Evolutionary conservation across 1,140 invertebrate genomes (phyloP).

Genomic region (Drosophila aff.): DNA sequence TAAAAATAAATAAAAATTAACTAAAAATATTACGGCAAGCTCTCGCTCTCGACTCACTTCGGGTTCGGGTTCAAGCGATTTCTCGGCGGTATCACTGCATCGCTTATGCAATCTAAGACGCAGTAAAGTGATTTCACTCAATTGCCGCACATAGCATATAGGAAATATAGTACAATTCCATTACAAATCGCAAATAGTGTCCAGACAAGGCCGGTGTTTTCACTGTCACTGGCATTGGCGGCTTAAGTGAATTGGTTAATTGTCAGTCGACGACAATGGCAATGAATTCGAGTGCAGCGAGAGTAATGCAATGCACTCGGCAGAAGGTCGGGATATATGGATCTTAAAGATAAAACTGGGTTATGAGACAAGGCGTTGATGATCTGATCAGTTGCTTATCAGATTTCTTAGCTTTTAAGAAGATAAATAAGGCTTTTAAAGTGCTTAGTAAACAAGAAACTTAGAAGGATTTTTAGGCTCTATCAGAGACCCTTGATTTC

Average conservation of each 20-base stretch:
- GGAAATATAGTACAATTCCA: conserved; percentile 12
- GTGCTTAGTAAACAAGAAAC: background rate
- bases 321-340: conserved; percentile 11
- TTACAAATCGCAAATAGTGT: conserved; percentile 19
- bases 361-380: background rate
- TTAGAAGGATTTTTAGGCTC: too few relatives aligned
- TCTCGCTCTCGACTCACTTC: conserved; percentile 12
- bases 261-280: conserved; percentile 39
- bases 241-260: conserved; percentile 56
- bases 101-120: conserved; percentile 76
- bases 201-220: conserved; percentile 64
- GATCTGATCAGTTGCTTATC: background rate
- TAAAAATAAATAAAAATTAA: conserved; percentile 25
- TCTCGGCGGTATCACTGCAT: conserved; percentile 32
- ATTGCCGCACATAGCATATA: conserved; percentile 17
- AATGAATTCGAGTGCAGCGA: conserved; percentile 36
- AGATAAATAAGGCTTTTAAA: background rate
- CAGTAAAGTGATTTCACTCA: conserved; percentile 52
- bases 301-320: conserved; percentile 30
- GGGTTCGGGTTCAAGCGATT: conserved; percentile 38
- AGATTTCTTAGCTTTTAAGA: background rate
- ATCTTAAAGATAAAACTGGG: background rate
- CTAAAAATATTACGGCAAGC: conserved; percentile 34
- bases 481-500: background rate
- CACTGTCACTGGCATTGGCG: conserved; percentile 67